Conservation (phyloP, 1,140 invertebrate genomes). For the Ostrea edulis region DNA sequence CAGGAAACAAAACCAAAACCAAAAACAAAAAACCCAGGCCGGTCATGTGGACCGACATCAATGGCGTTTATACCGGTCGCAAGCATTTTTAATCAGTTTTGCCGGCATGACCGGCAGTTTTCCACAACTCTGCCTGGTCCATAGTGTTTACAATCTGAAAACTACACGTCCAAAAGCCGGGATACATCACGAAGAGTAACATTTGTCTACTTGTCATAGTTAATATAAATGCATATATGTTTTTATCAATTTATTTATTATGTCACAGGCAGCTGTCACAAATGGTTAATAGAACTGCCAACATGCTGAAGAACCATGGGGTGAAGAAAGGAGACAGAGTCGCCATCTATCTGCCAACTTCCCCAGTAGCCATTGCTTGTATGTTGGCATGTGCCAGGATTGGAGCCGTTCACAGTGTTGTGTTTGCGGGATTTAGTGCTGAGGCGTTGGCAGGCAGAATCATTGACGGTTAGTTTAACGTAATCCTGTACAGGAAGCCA, state of each 20-base stretch:
- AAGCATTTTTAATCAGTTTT: too few relatives aligned
- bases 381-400: constrained; percentile 82
- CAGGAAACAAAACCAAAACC: too few relatives aligned
- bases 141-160: too few relatives aligned
- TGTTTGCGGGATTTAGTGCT: constrained; percentile 84
- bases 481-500: neutral
- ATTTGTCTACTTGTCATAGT: too few relatives aligned
- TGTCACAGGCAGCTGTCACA: constrained; percentile 73
- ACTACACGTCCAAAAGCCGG: too few relatives aligned
- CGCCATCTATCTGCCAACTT: constrained; percentile 81
- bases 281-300: constrained; percentile 79
- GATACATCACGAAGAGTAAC: too few relatives aligned
- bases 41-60: too few relatives aligned
- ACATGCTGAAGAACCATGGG: constrained; percentile 78
- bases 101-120: too few relatives aligned
- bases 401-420: constrained; percentile 82
- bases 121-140: too few relatives aligned
- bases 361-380: constrained; percentile 79
- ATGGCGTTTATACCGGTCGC: too few relatives aligned
- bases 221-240: too few relatives aligned
- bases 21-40: too few relatives aligned
- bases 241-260: constrained; percentile 30
- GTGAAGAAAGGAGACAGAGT: constrained; percentile 82
- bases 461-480: constrained; percentile 78
- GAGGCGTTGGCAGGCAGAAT: constrained; percentile 82